phyloP scores from a whole-genome alignment of 2,113 vertebrate genomes.

The Tinamus guttatus region DNA sequence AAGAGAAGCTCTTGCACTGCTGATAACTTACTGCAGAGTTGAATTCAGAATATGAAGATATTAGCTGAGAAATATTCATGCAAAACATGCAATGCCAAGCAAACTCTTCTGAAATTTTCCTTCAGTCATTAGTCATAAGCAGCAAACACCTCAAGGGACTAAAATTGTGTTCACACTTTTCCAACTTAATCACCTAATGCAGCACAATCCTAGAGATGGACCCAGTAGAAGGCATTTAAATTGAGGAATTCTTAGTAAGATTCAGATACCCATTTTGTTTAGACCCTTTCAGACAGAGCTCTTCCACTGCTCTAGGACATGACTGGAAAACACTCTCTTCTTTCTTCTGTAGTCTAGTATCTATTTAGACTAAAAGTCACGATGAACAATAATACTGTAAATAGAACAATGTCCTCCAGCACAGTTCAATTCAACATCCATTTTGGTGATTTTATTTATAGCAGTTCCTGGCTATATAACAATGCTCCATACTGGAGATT shows the following conservation, averaged over 20 bases:
- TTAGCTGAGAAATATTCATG: not conserved
- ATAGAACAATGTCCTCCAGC: conserved; percentile 36
- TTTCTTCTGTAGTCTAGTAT: not conserved
- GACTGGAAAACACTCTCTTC: not conserved
- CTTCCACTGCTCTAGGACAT: not conserved
- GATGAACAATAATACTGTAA: conserved; percentile 50
- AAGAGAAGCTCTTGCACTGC: not conserved
- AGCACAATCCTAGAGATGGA: not conserved
- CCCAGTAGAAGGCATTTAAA: not conserved
- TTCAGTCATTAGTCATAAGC: not conserved
- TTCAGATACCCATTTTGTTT: conserved; percentile 4
- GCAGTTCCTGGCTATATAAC: conserved; percentile 44
- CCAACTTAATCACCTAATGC: not conserved
- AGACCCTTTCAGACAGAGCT: conserved; percentile 1
- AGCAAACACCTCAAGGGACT: not conserved
- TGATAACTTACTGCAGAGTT: not conserved
- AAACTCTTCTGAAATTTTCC: not conserved
- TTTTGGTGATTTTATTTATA: conserved; percentile 51
- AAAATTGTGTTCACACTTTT: not conserved
- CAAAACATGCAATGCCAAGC: not conserved
- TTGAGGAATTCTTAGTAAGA: not conserved
- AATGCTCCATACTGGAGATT: conserved; percentile 41
- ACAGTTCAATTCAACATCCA: conserved; percentile 15
- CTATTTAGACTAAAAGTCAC: conserved; percentile 24
- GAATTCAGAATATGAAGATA: not conserved